Evolutionary conservation across 2,113 vertebrate species (phyloP), one percentile per base, ranked within the genome.

Genomic region (Acrocephalus arundinaceus): DNA sequence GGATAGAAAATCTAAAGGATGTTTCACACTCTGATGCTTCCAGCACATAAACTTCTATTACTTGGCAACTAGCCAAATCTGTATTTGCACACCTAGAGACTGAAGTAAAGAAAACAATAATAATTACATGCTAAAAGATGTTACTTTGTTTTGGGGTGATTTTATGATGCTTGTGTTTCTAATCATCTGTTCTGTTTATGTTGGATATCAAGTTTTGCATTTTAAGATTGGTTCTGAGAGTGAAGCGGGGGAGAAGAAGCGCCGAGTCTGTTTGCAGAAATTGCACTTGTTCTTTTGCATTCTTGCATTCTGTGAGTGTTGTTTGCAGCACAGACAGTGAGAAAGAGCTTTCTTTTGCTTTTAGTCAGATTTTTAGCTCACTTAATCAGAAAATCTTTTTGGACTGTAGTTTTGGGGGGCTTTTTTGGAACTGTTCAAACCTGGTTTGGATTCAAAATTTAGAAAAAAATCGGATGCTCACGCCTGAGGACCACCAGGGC

Each of bases 231-330:
- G 30, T 28, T 52, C 18, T 3, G 7, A 43, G 59, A 28, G 23
- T 22, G 37, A 52, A 43, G 35, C 6, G 3, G 6, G 13, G 35
- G 7, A 51, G 13, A n/a, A 49, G 21, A 76, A 27, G 37, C 3
- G 4, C 0, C 0, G 3, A 33, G 23, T 19, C 41, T 27, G 33
- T 35, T 35, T 41, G 58, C 35, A 63, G 59, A 63, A 63, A 51
- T 52, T 52, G 35, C 17, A 27, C 23, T 33, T 51, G 10, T 6
- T 77, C 16, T 14, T 49, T 39, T 1, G 0, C 28, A 49, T 37
- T 61, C 16, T 20, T 76, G 48, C 43, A 39, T 39, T 33, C 1
- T 1, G 28, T 13, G 16, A 0, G 0, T 20, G 35, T 23, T 75
- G 25, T 21, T 62, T 77, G 59, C 23, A 41, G 23, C 46, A 52